These are phyloP conservation scores for Ellobium chinense DNA, from an alignment of 2,888 invertebrate species.

Conservation along the genomic window DNA sequence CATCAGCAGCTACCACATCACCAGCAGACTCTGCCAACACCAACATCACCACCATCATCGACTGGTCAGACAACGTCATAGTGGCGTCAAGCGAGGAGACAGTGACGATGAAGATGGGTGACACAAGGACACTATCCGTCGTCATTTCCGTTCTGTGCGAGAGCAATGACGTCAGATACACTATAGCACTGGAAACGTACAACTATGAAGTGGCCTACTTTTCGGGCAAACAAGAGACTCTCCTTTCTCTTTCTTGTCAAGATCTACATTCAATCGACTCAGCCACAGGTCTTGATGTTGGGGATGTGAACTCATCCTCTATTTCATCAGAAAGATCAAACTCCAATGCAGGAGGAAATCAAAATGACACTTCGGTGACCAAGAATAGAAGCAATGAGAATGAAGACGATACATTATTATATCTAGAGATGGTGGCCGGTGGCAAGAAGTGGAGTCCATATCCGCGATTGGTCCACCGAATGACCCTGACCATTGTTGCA, in stretches of 20 bases:
- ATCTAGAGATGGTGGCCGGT: not conserved
- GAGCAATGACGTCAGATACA: not conserved
- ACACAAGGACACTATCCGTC: not conserved
- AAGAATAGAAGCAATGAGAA: not conserved
- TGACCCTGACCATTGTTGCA: not conserved
- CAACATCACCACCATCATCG: no score
- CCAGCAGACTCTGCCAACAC: no score
- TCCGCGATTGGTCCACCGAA: not conserved
- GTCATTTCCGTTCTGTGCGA: not conserved
- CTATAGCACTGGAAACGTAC: not conserved
- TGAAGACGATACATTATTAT: not conserved
- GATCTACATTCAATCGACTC: not conserved
- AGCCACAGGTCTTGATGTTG: not conserved
- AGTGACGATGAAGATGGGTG: not conserved
- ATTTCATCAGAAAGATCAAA: not conserved
- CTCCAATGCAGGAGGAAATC: not conserved
- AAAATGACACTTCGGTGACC: not conserved
- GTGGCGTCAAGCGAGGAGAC: not conserved
- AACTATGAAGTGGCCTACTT: not conserved
- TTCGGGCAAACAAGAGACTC: not conserved
- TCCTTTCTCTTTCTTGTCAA: not conserved
- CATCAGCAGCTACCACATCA: no score
- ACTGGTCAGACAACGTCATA: not conserved
- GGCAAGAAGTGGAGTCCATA: not conserved
- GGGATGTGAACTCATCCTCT: not conserved